These are phyloP conservation scores for Heliornis fulica DNA, from an alignment of 2,113 vertebrate genomes.

Conservation along the genomic window DNA sequence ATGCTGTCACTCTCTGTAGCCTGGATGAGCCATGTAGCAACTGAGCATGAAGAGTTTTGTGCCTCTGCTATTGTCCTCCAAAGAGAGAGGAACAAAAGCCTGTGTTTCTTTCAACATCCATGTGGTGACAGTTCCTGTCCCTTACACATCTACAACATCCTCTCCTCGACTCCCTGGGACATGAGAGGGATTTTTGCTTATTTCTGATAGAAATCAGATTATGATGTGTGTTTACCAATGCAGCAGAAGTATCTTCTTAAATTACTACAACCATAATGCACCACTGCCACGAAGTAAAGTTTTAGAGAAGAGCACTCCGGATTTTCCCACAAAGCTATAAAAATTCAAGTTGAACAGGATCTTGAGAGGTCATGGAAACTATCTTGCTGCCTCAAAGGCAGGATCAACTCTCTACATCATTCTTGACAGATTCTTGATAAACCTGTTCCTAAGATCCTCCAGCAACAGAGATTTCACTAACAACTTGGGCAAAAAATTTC, in stretches of 20 bases:
- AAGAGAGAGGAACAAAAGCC: background rate
- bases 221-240: background rate
- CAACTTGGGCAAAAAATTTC: background rate
- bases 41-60: background rate
- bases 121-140: background rate
- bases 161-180: background rate
- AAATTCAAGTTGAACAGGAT: background rate
- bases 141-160: background rate
- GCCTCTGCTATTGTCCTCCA: background rate
- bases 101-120: background rate
- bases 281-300: background rate
- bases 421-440: background rate
- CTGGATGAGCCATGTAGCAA: background rate
- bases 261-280: background rate
- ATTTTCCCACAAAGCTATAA: background rate
- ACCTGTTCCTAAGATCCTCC: background rate
- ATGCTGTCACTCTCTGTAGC: accelerated
- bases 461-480: background rate
- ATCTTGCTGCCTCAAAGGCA: background rate
- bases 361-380: background rate
- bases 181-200: background rate
- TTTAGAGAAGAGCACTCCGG: background rate
- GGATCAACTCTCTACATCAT: background rate
- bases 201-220: background rate
- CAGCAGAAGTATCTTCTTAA: background rate